phyloP scores from a whole-genome alignment of 2,113 vertebrate genomes.

The Chlamydotis undulata region DNA sequence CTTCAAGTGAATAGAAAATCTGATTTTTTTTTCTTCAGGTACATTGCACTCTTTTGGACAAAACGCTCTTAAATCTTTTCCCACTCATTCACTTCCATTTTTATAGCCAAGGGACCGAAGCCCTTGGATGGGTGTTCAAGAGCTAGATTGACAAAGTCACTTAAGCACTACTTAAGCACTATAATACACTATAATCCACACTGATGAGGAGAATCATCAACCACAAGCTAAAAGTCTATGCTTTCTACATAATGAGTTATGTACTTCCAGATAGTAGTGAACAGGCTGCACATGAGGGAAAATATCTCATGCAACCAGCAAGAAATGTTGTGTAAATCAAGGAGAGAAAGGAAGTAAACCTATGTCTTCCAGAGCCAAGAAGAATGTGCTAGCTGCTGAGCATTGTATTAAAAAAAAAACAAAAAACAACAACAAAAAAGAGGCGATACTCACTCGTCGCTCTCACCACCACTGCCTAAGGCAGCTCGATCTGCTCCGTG shows the following conservation, averaged over 20 bases:
- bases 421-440: not conserved
- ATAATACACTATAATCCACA: not conserved
- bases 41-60: not conserved
- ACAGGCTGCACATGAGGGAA: not conserved
- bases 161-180: not conserved
- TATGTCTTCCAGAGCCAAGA: not conserved
- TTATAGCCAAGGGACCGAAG: not conserved
- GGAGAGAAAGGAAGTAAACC: not conserved
- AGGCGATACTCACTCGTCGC: not conserved
- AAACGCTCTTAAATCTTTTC: not conserved
- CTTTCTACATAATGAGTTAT: not conserved
- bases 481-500: no score
- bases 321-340: not conserved
- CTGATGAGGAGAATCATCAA: not conserved
- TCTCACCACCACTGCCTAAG: not conserved
- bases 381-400: not conserved
- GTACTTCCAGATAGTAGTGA: not conserved
- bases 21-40: not conserved
- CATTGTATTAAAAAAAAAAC: not conserved
- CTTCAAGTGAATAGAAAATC: not conserved
- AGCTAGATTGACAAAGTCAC: not conserved
- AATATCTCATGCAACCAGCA: not conserved
- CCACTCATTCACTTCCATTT: not conserved
- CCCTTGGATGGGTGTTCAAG: not conserved
- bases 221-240: not conserved